Conservation (phyloP, 2,797 vertebrate species). For the Nannoperca obscura region DNA sequence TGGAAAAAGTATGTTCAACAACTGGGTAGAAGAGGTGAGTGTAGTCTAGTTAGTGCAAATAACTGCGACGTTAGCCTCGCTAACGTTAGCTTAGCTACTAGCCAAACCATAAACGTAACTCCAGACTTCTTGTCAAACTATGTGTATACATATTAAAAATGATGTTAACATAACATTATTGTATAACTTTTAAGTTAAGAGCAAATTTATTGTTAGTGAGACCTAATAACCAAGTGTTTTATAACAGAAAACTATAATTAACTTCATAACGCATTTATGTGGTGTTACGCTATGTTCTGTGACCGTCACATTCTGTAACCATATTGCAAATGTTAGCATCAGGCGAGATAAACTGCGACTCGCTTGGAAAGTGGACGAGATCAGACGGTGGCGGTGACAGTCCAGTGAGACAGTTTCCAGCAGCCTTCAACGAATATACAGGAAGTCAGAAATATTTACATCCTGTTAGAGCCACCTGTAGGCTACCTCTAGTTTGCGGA, state of each 20-base stretch:
- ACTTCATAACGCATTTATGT: no score
- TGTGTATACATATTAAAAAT: neutral
- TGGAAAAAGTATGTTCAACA: constrained; percentile 55
- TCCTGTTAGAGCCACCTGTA: no score
- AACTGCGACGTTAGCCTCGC: neutral
- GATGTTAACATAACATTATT: neutral
- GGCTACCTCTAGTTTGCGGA: no score
- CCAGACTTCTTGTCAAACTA: neutral
- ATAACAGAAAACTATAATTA: neutral
- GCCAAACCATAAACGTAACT: neutral
- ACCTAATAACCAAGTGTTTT: neutral
- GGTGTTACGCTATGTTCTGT: neutral
- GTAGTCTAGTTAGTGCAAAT: neutral
- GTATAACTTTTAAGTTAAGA: neutral
- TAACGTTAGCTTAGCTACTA: neutral
- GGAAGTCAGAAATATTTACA: no score
- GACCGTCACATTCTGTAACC: neutral
- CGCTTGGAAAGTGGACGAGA: no score
- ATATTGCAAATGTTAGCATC: neutral
- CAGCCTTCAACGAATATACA: no score
- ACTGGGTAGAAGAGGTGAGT: constrained; percentile 81
- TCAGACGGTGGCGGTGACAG: no score
- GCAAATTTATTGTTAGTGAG: no score
- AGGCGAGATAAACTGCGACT: no score
- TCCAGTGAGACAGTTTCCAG: no score